Evolutionary conservation across 2,797 vertebrate species (phyloP).

Genomic region (Cryptoblepharus egeriae): DNA sequence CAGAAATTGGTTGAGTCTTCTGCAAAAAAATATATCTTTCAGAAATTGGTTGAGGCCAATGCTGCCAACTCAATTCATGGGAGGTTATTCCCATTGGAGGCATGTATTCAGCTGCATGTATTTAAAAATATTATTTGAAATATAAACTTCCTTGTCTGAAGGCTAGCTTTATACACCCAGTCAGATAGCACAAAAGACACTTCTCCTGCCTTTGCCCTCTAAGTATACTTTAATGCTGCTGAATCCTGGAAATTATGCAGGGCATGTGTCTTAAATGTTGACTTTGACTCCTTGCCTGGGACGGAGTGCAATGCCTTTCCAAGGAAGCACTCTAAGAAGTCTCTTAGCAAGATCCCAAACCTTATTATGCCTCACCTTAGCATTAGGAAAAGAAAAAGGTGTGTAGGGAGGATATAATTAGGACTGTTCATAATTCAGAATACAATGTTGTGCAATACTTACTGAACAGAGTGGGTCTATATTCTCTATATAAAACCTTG

Average conservation of each 20-base stretch:
- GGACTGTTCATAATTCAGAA: constrained; percentile 67
- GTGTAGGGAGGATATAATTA: constrained; percentile 42
- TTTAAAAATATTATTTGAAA: constrained; percentile 67
- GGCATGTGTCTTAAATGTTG: constrained; percentile 70
- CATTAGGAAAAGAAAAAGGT: constrained; percentile 58
- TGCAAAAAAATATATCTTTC: no score
- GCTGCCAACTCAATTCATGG: constrained; percentile 14
- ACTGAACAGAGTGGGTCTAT: no score
- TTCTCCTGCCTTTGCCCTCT: constrained; percentile 52
- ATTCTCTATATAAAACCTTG: no score
- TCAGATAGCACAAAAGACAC: constrained; percentile 56
- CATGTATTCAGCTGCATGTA: constrained; percentile 38
- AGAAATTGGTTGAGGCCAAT: no score
- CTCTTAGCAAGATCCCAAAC: constrained; percentile 64
- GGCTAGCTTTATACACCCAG: constrained; percentile 35
- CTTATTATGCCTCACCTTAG: constrained; percentile 60
- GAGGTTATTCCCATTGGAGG: constrained; percentile 55
- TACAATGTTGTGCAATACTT: no score
- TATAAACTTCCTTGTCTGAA: constrained; percentile 68
- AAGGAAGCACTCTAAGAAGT: constrained; percentile 77
- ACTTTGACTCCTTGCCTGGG: constrained; percentile 76
- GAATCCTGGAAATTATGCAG: constrained; percentile 69
- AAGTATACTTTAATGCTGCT: constrained; percentile 56
- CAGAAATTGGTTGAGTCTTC: constrained; percentile 40
- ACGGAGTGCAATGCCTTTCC: constrained; percentile 75